A percentile compares a stretch with the other conserved stretches of the same genome.
Conservation (phyloP, 2,113 vertebrate genomes). For the Scolopax mira region DNA sequence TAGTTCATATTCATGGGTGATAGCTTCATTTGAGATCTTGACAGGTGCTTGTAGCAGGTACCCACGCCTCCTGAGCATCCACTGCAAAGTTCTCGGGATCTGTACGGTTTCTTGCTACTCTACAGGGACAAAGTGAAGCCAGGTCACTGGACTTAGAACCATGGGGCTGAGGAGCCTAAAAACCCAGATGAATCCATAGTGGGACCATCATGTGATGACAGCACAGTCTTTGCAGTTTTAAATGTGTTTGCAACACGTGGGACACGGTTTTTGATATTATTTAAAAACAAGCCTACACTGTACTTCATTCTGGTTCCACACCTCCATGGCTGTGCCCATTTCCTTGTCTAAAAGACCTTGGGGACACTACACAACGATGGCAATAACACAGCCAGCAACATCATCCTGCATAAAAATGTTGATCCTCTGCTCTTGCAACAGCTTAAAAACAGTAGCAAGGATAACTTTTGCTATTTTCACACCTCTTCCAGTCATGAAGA, state of each 20-base stretch:
- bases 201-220: not conserved
- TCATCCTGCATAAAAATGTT: not conserved
- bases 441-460: not conserved
- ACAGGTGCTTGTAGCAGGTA: rapidly evolving
- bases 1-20: rapidly evolving
- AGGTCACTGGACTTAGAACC: rapidly evolving
- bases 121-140: not conserved
- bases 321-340: not conserved
- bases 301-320: not conserved
- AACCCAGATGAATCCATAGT: not conserved
- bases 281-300: not conserved
- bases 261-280: not conserved
- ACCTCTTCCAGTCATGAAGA: not conserved
- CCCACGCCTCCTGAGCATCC: not conserved
- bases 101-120: rapidly evolving
- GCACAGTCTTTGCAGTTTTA: not conserved
- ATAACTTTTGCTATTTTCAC: not conserved
- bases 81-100: rapidly evolving
- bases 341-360: not conserved
- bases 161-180: not conserved
- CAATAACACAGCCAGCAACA: not conserved
- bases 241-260: rapidly evolving
- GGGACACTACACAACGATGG: not conserved
- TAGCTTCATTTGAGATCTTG: rapidly evolving
- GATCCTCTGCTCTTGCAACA: not conserved